Evolutionary conservation across 23 tunicate species (phyloP).

Genomic region (Trididemnum clinides): DNA sequence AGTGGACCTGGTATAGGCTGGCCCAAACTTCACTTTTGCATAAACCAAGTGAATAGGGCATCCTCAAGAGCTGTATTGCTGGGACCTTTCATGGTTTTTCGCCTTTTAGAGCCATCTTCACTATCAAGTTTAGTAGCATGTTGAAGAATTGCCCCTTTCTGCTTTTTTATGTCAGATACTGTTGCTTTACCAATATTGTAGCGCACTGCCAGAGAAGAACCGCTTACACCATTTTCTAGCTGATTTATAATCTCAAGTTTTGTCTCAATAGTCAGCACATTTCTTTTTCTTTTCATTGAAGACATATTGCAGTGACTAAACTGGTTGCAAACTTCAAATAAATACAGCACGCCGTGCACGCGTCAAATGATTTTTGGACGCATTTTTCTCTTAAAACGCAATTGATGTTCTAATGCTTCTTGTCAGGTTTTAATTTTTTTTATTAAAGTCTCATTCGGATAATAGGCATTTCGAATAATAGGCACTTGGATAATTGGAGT

Average conservation of each 20-base stretch:
- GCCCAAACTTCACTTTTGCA: constrained; percentile 34
- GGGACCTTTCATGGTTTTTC: constrained; percentile 36
- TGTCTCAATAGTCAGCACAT: constrained; percentile 30
- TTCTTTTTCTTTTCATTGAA: no score
- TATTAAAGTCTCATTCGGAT: no score
- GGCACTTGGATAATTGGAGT: no score
- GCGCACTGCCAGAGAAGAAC: constrained; percentile 28
- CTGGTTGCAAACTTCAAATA: no score
- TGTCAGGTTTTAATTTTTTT: no score
- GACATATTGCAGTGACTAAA: no score
- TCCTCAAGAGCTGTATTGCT: constrained; percentile 31
- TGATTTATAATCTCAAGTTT: constrained; percentile 34
- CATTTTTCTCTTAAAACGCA: no score
- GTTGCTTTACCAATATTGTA: constrained; percentile 31
- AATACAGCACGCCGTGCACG: no score
- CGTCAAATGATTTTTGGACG: no score
- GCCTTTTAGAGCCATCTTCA: constrained; percentile 38
- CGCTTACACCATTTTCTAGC: constrained; percentile 21
- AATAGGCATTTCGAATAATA: no score
- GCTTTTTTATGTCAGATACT: constrained; percentile 28
- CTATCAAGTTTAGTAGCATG: constrained; percentile 30
- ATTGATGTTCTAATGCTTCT: no score
- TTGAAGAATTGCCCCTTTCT: constrained; percentile 37
- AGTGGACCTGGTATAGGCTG: constrained; percentile 35
- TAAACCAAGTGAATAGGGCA: constrained; percentile 35